Percentiles rank a stretch among this genome's conserved stretches.
Conservation (phyloP, 2,797 vertebrate species). For the Gymnothorax reevesii region DNA sequence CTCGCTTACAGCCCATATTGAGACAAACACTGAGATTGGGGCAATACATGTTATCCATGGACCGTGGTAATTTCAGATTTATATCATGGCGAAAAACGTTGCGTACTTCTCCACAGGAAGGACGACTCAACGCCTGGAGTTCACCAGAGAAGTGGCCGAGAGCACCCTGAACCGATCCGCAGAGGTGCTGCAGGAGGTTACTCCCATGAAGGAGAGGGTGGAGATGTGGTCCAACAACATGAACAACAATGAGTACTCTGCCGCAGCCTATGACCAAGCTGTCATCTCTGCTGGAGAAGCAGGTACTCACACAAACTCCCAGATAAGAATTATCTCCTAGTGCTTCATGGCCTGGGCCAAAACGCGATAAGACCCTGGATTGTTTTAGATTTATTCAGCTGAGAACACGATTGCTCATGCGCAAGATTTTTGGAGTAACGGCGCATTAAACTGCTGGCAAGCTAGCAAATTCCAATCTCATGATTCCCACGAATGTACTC, state of each 20-base stretch:
- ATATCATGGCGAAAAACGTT: neutral
- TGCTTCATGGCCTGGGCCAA: neutral
- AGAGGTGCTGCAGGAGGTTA: conserved; percentile 71
- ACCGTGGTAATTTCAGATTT: neutral
- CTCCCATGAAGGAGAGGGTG: conserved; percentile 78
- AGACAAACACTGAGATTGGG: neutral
- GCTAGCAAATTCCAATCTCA: neutral
- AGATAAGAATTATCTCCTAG: neutral
- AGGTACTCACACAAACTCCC: conserved; percentile 69
- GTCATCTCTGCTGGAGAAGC: conserved; percentile 83
- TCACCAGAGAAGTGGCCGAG: conserved; percentile 72
- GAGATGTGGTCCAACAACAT: conserved; percentile 84
- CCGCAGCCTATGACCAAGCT: conserved; percentile 76
- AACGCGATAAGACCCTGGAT: neutral
- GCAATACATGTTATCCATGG: neutral
- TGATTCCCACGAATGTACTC: neutral
- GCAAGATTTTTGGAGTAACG: neutral
- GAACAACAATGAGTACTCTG: conserved; percentile 78
- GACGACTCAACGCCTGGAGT: conserved; percentile 74
- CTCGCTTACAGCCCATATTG: neutral
- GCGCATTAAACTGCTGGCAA: neutral
- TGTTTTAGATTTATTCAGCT: neutral
- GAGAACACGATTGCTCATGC: neutral
- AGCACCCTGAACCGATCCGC: conserved; percentile 74
- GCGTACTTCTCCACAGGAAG: conserved; percentile 62